Conservation (phyloP, 1,140 invertebrate genomes). For the Hyles vespertilio region DNA sequence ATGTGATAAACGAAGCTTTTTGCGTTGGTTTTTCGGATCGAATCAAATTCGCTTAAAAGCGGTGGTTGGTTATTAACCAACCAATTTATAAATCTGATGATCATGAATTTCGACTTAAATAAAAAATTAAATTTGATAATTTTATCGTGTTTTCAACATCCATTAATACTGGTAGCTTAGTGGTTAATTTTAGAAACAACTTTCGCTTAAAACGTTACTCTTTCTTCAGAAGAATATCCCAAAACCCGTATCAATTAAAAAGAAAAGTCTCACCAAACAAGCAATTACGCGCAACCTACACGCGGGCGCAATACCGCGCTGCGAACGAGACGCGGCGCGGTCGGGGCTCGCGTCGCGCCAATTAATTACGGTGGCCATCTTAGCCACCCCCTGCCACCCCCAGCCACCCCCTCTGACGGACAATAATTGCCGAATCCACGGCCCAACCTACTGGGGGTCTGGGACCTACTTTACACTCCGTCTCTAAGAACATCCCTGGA, state of each 20-base stretch:
- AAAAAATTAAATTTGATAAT: too few species aligned
- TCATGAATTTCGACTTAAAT: too few species aligned
- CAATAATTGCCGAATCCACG: constrained; percentile 69
- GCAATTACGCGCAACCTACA: constrained; percentile 24
- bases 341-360: constrained; percentile 72
- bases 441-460: constrained; percentile 8
- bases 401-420: constrained; percentile 50
- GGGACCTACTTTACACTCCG: constrained; percentile 3
- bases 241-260: not conserved
- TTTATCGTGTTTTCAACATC: too few species aligned
- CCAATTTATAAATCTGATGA: too few species aligned
- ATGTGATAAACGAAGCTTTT: too few species aligned
- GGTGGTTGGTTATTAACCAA: too few species aligned
- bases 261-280: not conserved
- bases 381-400: constrained; percentile 38
- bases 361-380: constrained; percentile 75
- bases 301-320: constrained; percentile 60
- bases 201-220: too few species aligned
- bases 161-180: too few species aligned
- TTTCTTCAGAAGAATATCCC: too few species aligned
- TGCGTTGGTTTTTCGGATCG: too few species aligned
- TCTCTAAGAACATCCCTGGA: not conserved
- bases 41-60: too few species aligned
- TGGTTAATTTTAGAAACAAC: too few species aligned
- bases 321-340: constrained; percentile 64